These are phyloP conservation scores for Pinna nobilis DNA, from an alignment of 1,140 invertebrate species.

Conservation along the genomic window DNA sequence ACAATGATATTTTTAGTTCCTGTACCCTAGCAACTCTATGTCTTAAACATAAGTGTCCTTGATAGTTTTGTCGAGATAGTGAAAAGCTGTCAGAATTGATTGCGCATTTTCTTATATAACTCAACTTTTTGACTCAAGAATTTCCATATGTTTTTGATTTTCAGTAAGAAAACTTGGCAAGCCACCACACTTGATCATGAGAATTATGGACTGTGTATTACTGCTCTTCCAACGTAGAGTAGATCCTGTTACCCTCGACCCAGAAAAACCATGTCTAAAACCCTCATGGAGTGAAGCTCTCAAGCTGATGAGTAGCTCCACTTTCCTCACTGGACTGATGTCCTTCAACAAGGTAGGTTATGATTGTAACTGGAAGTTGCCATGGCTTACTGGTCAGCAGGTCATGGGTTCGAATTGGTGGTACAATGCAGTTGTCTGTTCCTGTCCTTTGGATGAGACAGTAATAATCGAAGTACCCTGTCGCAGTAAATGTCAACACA, in stretches of 20 bases:
- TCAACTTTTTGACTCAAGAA: not conserved
- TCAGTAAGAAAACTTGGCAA: slow-evolving; percentile 92
- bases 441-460: too few species aligned
- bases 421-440: too few species aligned
- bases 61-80: too few species aligned
- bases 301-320: slow-evolving; percentile 97
- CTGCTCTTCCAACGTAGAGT: slow-evolving; percentile 93
- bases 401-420: too few species aligned
- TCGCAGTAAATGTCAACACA: too few species aligned
- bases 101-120: not conserved
- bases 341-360: slow-evolving; percentile 88
- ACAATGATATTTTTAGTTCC: too few species aligned
- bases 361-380: too few species aligned
- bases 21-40: too few species aligned
- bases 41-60: too few species aligned
- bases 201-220: slow-evolving; percentile 98
- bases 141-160: not conserved
- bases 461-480: too few species aligned
- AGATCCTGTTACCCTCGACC: slow-evolving; percentile 87
- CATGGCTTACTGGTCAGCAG: too few species aligned
- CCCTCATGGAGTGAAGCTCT: slow-evolving; percentile 97
- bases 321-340: slow-evolving; percentile 94
- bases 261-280: slow-evolving; percentile 85
- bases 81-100: too few species aligned
- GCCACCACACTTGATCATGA: slow-evolving; percentile 97